These are phyloP conservation scores for Coccyzus lansbergi DNA, from an alignment of 2,797 vertebrate genomes.

Conservation along the genomic window DNA sequence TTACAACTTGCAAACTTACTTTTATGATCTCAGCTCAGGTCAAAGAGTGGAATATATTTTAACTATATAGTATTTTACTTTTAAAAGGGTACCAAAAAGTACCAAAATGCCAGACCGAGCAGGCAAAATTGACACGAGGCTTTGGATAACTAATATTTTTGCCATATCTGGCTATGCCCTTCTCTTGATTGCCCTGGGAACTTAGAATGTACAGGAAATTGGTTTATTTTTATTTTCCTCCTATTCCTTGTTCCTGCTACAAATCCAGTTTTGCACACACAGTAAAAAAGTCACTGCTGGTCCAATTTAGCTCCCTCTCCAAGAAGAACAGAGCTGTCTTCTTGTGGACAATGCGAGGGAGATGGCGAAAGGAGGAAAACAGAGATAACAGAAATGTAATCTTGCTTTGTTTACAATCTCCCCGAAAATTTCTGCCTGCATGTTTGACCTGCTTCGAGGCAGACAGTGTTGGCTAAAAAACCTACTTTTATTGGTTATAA, in stretches of 20 bases:
- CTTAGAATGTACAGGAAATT: background rate
- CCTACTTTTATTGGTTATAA: background rate
- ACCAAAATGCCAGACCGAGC: slow-evolving; percentile 11
- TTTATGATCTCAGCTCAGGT: background rate
- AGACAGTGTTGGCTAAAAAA: background rate
- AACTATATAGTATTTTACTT: slow-evolving; percentile 10
- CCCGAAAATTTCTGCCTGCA: background rate
- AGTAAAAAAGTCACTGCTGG: background rate
- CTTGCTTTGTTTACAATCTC: background rate
- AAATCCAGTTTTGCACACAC: background rate
- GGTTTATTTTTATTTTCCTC: background rate
- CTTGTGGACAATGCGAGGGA: background rate
- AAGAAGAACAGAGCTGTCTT: background rate
- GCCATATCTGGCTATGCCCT: background rate
- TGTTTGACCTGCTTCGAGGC: background rate
- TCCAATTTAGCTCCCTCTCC: background rate
- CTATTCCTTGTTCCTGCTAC: background rate
- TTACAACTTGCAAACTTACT: background rate
- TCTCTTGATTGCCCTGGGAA: background rate
- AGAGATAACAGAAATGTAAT: background rate
- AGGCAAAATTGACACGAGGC: slow-evolving; percentile 14
- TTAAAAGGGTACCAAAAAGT: background rate
- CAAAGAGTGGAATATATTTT: background rate
- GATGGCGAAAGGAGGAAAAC: background rate
- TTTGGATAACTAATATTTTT: background rate